A percentile compares a stretch with the other conserved stretches of the same genome.
These are phyloP conservation scores for Anguilla marmorata DNA, from an alignment of 2,797 vertebrate genomes.

Conservation along the genomic window DNA sequence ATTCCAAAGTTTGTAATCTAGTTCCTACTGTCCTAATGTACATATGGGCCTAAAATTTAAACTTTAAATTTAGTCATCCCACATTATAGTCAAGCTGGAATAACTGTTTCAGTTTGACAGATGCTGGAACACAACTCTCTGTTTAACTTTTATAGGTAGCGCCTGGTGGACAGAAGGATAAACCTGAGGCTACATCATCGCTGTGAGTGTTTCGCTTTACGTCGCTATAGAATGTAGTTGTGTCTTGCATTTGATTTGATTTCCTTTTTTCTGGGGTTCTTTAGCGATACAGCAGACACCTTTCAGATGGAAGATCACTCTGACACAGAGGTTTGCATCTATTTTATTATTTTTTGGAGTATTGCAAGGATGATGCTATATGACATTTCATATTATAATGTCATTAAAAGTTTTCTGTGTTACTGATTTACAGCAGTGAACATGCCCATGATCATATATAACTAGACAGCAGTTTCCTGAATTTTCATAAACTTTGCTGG, in stretches of 20 bases:
- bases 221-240: neutral
- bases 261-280: neutral
- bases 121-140: neutral
- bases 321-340: slow-evolving; percentile 48
- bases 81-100: neutral
- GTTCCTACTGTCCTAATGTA: neutral
- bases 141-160: slow-evolving; percentile 30
- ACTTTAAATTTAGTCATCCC: neutral
- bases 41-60: neutral
- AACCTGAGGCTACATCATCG: slow-evolving; percentile 18
- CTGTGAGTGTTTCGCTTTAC: slow-evolving; percentile 33
- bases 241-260: neutral
- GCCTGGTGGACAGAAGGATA: slow-evolving; percentile 25
- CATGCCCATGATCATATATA: neutral
- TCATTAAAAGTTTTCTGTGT: neutral
- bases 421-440: neutral
- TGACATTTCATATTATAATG: neutral
- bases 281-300: slow-evolving; percentile 30
- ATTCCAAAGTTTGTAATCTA: neutral
- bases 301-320: slow-evolving; percentile 43
- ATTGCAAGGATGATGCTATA: neutral
- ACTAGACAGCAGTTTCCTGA: neutral
- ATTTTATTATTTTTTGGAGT: neutral
- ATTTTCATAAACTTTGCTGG: neutral
- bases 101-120: neutral